Base-by-base conservation (phyloP, 92 coral and sea anemone species). In the Epizoanthus rinbou region DNA sequence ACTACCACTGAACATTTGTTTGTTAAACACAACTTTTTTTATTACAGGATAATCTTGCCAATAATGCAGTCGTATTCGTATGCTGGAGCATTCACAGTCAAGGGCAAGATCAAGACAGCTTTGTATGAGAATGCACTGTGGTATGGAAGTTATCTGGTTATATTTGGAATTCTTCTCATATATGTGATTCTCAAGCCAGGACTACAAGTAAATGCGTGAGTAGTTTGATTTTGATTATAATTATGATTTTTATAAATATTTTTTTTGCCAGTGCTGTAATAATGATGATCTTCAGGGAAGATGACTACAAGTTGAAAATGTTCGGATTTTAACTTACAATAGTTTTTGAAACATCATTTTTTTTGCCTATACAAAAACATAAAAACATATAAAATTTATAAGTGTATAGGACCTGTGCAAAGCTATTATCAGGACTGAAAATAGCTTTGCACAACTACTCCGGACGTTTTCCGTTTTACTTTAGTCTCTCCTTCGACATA, bases 11-110 rank as follows among this genome's bases (percentile, higher is more conserved):
- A 25, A 14, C 22, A 23, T 57, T 28, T 71, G 10, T 28, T 18
- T 71, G 11, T 71, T 14, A 37, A 37, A 3, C 28, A 22, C 25
- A 64, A 28, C 13, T 68, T 76, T 21, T n/a, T 43, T 19, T 28
- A 75, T 76, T 82, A 19, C 68, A 97, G 99, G 99, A 69, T 94
- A 64, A 90, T 97, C 74, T 86, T 97, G 62, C 99, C 99, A 56
- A 88, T 97, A 15, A 97, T 97, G 99, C 99, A 97, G 85, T 97
- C 99, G 9, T 97, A 97, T 86, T 97, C 99, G 8, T 97, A 97
- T 56, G 99, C 99, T 84, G 99, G 99, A 81, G 97, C 91, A 64
- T 97, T 97, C 66, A 92, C 99, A 54, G 94, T 97, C n/a, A 93
- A 90, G 64, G 99, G 99, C 50, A 97, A 97, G 88, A 94, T 97